Percentiles rank a stretch among this genome's conserved stretches.
Evolutionary conservation across 23 tunicate genomes (phyloP).

Genomic region (Halocynthia roretzi): DNA sequence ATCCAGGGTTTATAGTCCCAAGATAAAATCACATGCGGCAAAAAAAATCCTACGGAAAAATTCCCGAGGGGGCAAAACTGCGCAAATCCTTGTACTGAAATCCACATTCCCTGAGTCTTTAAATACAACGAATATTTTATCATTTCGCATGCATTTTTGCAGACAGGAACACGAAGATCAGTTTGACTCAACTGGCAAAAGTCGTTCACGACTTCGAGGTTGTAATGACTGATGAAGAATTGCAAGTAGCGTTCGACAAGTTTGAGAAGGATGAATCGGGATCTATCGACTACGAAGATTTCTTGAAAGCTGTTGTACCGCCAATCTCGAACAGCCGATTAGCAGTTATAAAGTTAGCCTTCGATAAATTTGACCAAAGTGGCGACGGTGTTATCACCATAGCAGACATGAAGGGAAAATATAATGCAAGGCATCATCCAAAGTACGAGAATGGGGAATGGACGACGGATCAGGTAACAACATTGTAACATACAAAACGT

Average conservation of each 20-base stretch:
- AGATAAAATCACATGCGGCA: no score
- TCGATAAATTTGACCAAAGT: constrained; percentile 17
- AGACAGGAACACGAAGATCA: not conserved
- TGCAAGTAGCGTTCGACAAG: constrained; percentile 8
- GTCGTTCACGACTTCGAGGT: constrained; percentile 27
- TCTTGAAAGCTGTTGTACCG: constrained; percentile 14
- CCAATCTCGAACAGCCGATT: constrained; percentile 6
- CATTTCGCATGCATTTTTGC: not conserved
- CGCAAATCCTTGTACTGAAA: no score
- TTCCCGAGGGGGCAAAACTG: no score
- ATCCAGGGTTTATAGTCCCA: no score
- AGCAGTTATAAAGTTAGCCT: constrained; percentile 13
- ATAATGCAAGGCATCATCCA: constrained; percentile 27
- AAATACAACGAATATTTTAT: no score
- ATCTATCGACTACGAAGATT: constrained; percentile 17
- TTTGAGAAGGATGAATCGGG: constrained; percentile 32
- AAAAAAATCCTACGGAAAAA: no score
- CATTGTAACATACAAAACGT: not conserved
- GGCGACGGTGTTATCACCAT: constrained; percentile 15
- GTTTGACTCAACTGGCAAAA: constrained; percentile 15
- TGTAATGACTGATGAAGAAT: constrained; percentile 15
- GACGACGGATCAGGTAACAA: constrained; percentile 17
- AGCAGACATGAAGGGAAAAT: constrained; percentile 17
- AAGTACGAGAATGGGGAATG: constrained; percentile 27
- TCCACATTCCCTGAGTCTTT: no score